Conservation (phyloP, 2,797 vertebrate genomes). For the Synaphobranchus kaupii region DNA sequence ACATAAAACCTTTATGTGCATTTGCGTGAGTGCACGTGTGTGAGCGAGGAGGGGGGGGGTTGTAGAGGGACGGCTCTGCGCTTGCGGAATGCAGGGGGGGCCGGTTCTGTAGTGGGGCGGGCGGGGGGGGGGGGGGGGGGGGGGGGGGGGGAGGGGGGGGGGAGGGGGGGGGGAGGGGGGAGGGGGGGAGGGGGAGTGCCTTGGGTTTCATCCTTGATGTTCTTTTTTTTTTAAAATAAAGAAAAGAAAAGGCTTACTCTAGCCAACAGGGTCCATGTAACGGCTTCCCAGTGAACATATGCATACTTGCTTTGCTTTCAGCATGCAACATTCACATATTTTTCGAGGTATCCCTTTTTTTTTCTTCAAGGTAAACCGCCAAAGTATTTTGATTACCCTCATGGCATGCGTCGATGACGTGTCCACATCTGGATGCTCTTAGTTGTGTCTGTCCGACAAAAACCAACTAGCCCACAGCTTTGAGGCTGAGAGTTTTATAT, state of each 20-base stretch:
- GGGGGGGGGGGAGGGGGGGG: not conserved
- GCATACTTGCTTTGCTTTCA: not conserved
- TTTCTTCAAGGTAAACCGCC: not conserved
- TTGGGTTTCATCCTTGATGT: conserved; percentile 18
- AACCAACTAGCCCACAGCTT: not conserved
- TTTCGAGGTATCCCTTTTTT: not conserved
- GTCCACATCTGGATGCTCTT: conserved; percentile 15
- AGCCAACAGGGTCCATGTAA: not conserved
- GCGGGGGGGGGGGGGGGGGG: not conserved
- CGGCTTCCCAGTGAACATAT: not conserved
- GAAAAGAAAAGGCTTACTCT: not conserved
- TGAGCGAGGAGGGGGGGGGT: conserved; percentile 1
- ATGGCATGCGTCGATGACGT: conserved; percentile 1
- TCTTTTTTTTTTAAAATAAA: not conserved
- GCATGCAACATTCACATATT: not conserved
- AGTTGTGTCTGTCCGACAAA: not conserved
- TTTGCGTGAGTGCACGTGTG: not conserved
- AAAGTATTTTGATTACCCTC: not conserved
- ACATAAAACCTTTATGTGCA: not conserved
- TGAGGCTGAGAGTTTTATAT: not conserved
- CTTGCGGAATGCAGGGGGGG: conserved; percentile 85
- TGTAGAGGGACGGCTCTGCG: conserved; percentile 43
- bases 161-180: not conserved
- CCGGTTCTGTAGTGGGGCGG: conserved; percentile 61
- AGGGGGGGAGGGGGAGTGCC: not conserved